Evolutionary conservation across 2,888 invertebrate genomes (phyloP).

Genomic region (Crematogaster levior): DNA sequence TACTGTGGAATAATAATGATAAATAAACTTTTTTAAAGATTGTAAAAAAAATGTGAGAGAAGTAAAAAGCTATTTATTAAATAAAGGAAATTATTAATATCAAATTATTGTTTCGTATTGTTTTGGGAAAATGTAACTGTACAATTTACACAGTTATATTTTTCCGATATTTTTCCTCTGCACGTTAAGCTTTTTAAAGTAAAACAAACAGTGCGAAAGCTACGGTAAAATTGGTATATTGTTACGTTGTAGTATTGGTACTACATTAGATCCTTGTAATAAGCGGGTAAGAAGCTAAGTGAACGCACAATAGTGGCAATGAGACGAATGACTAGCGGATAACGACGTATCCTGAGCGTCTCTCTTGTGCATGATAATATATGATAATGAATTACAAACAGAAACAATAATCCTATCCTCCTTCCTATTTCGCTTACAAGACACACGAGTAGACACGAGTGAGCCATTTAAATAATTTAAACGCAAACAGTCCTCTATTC

Average conservation of each 20-base stretch:
- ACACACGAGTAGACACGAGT: neutral
- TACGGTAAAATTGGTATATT: neutral
- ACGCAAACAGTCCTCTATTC: neutral
- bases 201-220: neutral
- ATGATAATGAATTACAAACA: conserved; percentile 51
- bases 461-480: conserved; percentile 39
- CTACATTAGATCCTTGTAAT: neutral
- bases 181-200: neutral
- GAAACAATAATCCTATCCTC: conserved; percentile 29
- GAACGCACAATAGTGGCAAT: conserved; percentile 29
- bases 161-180: neutral
- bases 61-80: neutral
- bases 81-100: neutral
- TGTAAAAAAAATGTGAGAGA: neutral
- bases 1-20: neutral
- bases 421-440: neutral
- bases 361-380: conserved; percentile 29
- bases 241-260: neutral
- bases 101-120: neutral
- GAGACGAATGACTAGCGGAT: conserved; percentile 46
- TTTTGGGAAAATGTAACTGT: neutral
- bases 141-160: neutral
- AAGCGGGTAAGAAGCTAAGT: conserved; percentile 34
- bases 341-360: neutral
- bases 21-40: neutral